A percentile compares a stretch with the other conserved stretches of the same genome.
Conservation (phyloP, 2,888 invertebrate genomes). For the Xanthia icteritia region DNA sequence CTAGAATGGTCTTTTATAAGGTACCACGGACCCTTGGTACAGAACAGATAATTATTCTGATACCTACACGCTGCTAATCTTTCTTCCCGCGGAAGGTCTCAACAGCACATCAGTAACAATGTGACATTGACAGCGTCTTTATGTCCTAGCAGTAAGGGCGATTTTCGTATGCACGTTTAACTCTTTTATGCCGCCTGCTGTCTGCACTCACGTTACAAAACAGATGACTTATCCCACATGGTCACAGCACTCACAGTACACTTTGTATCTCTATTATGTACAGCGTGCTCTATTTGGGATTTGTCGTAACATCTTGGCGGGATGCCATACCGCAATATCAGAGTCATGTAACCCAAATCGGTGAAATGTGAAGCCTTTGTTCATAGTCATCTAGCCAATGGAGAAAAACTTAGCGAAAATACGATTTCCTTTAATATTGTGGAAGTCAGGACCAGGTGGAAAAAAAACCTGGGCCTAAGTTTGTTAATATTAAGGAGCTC, state of each 20-base stretch:
- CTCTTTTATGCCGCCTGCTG: too few relatives aligned
- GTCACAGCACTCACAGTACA: not conserved
- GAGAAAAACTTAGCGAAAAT: not conserved
- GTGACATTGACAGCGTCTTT: not conserved
- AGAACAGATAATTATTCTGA: too few relatives aligned
- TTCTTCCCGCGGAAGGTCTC: too few relatives aligned
- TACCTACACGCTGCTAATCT: not conserved
- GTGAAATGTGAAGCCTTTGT: constrained; percentile 13
- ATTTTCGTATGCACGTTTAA: not conserved
- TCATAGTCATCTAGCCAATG: not conserved
- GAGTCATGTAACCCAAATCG: constrained; percentile 10
- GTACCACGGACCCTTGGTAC: too few relatives aligned
- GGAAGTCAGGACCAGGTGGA: not conserved
- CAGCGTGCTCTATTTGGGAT: not conserved
- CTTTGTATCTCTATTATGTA: constrained; percentile 3
- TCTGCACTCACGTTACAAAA: not conserved
- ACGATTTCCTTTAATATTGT: not conserved
- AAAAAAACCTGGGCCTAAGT: not conserved
- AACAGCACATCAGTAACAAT: not conserved
- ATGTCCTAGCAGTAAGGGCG: not conserved
- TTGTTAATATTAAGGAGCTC: not conserved
- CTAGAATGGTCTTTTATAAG: not conserved
- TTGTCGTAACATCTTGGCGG: constrained; percentile 25
- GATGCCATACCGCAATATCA: constrained; percentile 18
- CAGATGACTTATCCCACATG: not conserved